Percentiles rank a stretch among this genome's conserved stretches.
These are phyloP conservation scores for Mastomys coucha DNA, from an alignment of 2,113 vertebrate species.

Conservation along the genomic window DNA sequence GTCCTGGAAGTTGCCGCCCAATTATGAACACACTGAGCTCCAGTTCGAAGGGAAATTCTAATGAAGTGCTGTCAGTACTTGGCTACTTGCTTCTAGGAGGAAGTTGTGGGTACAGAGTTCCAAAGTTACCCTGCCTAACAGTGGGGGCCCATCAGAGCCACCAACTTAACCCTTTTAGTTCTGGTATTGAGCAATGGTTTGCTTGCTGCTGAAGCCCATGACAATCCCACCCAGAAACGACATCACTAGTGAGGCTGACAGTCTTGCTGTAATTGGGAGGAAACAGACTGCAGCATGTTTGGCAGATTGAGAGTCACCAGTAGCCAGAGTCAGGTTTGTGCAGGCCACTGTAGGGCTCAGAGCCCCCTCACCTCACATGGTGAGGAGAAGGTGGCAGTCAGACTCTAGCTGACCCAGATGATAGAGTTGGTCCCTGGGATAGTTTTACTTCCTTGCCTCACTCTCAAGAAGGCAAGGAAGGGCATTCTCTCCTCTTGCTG, in stretches of 20 bases:
- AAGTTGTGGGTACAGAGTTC: not conserved
- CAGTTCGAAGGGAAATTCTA: slow-evolving; percentile 5
- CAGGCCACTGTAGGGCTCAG: slow-evolving; percentile 57
- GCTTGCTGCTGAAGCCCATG: not conserved
- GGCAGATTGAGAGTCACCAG: slow-evolving; percentile 74
- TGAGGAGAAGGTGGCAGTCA: slow-evolving; percentile 47
- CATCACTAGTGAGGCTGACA: slow-evolving; percentile 74
- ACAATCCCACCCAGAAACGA: slow-evolving; percentile 73
- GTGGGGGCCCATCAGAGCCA: not conserved
- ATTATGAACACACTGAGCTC: not conserved
- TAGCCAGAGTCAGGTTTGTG: slow-evolving; percentile 54
- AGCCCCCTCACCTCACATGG: slow-evolving; percentile 49
- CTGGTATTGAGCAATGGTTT: not conserved
- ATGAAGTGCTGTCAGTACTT: not conserved
- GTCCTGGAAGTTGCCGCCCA: not conserved
- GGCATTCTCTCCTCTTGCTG: slow-evolving; percentile 37
- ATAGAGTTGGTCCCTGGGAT: slow-evolving; percentile 73
- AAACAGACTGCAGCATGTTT: slow-evolving; percentile 62
- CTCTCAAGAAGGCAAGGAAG: slow-evolving; percentile 22
- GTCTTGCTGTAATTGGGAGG: slow-evolving; percentile 81
- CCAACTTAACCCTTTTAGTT: not conserved
- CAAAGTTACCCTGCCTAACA: not conserved
- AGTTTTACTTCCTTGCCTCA: slow-evolving; percentile 56
- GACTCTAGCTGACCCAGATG: slow-evolving; percentile 61
- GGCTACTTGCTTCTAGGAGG: not conserved